Percentiles rank a stretch among this genome's conserved stretches.
Evolutionary conservation across 2,797 vertebrate species (phyloP).

Genomic region (Spondyliosoma cantharus): DNA sequence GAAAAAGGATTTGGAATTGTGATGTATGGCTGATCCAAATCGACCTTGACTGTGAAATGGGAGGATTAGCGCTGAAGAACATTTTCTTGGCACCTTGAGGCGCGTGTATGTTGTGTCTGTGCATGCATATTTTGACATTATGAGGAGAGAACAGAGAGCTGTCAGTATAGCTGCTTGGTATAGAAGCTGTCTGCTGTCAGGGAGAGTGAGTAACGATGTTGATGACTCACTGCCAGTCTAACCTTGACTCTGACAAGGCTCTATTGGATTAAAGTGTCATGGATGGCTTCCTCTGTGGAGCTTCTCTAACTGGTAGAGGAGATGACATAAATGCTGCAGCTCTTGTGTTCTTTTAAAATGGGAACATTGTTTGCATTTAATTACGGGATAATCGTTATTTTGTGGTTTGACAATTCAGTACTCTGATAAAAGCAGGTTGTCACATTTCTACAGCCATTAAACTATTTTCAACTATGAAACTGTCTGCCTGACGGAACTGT

Average conservation of each 20-base stretch:
- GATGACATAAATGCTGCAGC: constrained; percentile 13
- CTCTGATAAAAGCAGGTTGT: neutral
- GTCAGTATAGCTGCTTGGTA: constrained; percentile 32
- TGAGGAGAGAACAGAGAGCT: constrained; percentile 41
- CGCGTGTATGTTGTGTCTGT: constrained; percentile 35
- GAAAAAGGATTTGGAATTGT: constrained; percentile 46
- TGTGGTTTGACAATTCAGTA: neutral
- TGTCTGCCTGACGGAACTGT: no score
- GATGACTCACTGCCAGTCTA: constrained; percentile 57
- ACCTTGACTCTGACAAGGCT: constrained; percentile 63
- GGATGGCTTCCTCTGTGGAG: constrained; percentile 46
- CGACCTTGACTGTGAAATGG: constrained; percentile 72
- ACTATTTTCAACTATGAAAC: no score
- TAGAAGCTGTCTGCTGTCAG: constrained; percentile 50
- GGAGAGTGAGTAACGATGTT: constrained; percentile 28
- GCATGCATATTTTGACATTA: constrained; percentile 47
- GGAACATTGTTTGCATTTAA: constrained; percentile 6
- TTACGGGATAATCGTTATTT: neutral
- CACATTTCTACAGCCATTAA: neutral
- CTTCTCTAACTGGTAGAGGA: constrained; percentile 16
- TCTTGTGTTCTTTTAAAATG: neutral
- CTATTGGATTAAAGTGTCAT: constrained; percentile 61
- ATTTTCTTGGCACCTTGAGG: constrained; percentile 58
- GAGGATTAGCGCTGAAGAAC: constrained; percentile 66
- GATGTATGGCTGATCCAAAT: constrained; percentile 65